Conservation (phyloP, 2,888 invertebrate genomes). For the Cheiracanthium punctorium region DNA sequence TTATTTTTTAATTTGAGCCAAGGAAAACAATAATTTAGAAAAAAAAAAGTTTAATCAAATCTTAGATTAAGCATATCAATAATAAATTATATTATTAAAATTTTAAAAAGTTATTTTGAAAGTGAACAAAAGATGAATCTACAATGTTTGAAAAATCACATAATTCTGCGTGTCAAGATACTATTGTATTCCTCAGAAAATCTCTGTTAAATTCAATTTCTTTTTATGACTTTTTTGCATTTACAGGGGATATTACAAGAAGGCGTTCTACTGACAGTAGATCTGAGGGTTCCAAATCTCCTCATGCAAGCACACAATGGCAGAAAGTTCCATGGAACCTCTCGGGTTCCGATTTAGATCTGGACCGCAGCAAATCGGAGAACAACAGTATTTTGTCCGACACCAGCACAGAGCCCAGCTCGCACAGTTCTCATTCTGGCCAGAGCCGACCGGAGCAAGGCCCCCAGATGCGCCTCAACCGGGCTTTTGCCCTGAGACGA, state of each 20-base stretch:
- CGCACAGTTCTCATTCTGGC: conserved; percentile 62
- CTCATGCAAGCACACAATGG: conserved; percentile 54
- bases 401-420: conserved; percentile 69
- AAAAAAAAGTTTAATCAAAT: no score
- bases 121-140: no score
- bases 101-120: no score
- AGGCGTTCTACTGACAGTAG: conserved; percentile 58
- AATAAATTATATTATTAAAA: no score
- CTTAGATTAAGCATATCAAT: no score
- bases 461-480: conserved; percentile 82
- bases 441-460: conserved; percentile 73
- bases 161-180: no score
- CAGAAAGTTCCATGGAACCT: conserved; percentile 60
- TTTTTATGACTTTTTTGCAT: no score
- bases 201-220: no score
- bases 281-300: conserved; percentile 64
- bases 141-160: no score
- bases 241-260: conserved; percentile 29
- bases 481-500: conserved; percentile 83
- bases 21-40: no score
- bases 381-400: conserved; percentile 73
- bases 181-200: no score
- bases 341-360: conserved; percentile 63
- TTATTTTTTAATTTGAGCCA: no score
- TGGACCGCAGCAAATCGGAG: conserved; percentile 71